These are phyloP conservation scores for Cherax quadricarinatus DNA, from an alignment of 1,140 invertebrate genomes.

Conservation along the genomic window DNA sequence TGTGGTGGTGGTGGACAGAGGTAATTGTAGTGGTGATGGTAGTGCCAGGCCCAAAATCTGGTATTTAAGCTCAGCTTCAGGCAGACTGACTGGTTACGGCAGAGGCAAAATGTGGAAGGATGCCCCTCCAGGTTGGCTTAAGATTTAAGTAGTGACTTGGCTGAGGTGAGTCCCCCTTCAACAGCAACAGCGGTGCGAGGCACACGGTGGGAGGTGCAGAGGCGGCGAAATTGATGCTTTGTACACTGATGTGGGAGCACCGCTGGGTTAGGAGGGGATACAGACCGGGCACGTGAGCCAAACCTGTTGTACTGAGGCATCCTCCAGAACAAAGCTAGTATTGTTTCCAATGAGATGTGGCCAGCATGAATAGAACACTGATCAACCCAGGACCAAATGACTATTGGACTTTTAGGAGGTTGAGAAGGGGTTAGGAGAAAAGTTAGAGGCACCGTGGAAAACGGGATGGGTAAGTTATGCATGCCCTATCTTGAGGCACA, in stretches of 20 bases:
- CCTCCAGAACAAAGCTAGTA: constrained; percentile 2
- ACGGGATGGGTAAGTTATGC: not conserved
- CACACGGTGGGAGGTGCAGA: constrained; percentile 48
- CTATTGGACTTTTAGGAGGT: constrained; percentile 5
- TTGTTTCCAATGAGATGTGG: not conserved
- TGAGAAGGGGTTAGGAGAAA: not conserved
- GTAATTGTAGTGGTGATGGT: constrained; percentile 43
- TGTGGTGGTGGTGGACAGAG: constrained; percentile 40
- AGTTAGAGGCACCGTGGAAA: constrained; percentile 39
- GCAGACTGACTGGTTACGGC: constrained; percentile 24
- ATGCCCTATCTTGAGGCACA: not conserved
- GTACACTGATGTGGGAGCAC: constrained; percentile 46
- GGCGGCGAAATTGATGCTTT: constrained; percentile 42
- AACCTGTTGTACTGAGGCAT: constrained; percentile 19
- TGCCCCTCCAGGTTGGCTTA: constrained; percentile 29
- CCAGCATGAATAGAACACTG: constrained; percentile 11
- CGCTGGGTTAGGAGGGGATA: constrained; percentile 37
- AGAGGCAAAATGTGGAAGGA: constrained; percentile 18
- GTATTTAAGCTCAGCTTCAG: constrained; percentile 27
- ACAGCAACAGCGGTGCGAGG: constrained; percentile 34
- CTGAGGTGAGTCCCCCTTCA: not conserved
- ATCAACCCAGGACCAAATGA: constrained; percentile 6
- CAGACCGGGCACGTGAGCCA: constrained; percentile 25
- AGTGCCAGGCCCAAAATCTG: constrained; percentile 34
- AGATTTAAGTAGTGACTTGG: not conserved